Base-by-base conservation (phyloP, 2,888 invertebrate genomes). In the Pediacus dermestoides region DNA sequence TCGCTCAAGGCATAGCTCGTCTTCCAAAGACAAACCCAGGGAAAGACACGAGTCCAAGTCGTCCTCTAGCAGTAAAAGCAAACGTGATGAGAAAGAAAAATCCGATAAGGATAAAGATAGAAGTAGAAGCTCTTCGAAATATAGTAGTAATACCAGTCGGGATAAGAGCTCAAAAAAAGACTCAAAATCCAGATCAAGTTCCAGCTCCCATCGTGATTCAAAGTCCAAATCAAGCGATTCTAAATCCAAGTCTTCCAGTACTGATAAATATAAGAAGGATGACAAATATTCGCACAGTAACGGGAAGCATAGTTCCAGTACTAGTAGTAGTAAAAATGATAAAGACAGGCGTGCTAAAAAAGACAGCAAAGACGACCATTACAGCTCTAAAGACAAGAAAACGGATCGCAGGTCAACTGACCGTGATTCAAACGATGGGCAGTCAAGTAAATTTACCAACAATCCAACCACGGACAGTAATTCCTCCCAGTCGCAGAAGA, bases 401-500 rank as follows among this genome's bases (percentile, higher is more conserved):
- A 76, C 74, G 25, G 76, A 77, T 34, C 75, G 88, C 4, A 73
- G 87, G 31, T 88, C 88, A 0, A 84, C 85, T 0, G 88, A 85
- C 52, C 73, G 85, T 44, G 86, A 89, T 67, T 88, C 88, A 1
- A 87, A 85, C 52, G 88, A 86, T 61, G 87, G 82, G 21, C 69
- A 70, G 18, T 68, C 70, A 12, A 71, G 73, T 21, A 67, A 42
- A 37, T 42, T 46, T 30, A 68, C 23, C 9, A 9, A n/a, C 10
- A 23, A n/a, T 6, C 4, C 13, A 8, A 28, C 12, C 10, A 28
- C 11, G 8, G 14, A 4, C n/a, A 28, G 12, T 28, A 28, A 3
- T 7, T 13, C 28, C 3, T 9, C 7, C 7, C 7, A 12, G 8
- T 8, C 11, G 4, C 4, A 4, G 9, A 28, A 14, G n/a, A 3